Percentiles rank a stretch among this genome's conserved stretches.
phyloP scores from a whole-genome alignment of 2,888 invertebrate species.

The Pseudococcus longispinus region DNA sequence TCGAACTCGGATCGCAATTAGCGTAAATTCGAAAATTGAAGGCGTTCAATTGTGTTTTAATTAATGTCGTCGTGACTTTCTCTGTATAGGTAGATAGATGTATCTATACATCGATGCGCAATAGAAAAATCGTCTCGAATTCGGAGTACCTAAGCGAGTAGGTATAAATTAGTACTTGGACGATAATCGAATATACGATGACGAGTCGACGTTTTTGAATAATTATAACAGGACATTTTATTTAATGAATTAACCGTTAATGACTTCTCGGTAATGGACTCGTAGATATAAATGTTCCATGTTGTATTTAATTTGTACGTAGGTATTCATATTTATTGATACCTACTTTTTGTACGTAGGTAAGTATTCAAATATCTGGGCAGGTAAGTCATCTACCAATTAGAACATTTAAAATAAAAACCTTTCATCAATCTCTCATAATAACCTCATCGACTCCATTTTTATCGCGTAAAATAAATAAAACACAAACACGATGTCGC shows the following conservation, averaged over 20 bases:
- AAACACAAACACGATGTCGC: not conserved
- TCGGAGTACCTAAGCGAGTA: not conserved
- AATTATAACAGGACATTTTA: conserved; percentile 53
- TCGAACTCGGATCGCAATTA: conserved; percentile 22
- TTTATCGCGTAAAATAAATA: not conserved
- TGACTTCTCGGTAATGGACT: conserved; percentile 45
- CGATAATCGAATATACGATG: conserved; percentile 10
- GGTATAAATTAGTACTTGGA: conserved; percentile 36
- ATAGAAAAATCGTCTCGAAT: conserved; percentile 20
- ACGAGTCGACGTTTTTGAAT: not conserved
- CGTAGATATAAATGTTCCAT: not conserved
- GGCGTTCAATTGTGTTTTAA: conserved; percentile 8
- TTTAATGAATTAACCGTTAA: conserved; percentile 54
- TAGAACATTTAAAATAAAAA: not conserved
- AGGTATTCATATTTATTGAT: not conserved
- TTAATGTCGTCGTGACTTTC: conserved; percentile 31
- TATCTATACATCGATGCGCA: not conserved
- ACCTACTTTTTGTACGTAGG: not conserved
- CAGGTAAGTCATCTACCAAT: not conserved
- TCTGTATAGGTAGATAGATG: not conserved
- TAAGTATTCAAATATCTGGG: not conserved
- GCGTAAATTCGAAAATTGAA: conserved; percentile 30
- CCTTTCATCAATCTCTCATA: not conserved
- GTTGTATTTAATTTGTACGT: not conserved
- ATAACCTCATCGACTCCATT: not conserved